Conservation (phyloP, 2,113 vertebrate genomes). For the Condylura cristata region DNA sequence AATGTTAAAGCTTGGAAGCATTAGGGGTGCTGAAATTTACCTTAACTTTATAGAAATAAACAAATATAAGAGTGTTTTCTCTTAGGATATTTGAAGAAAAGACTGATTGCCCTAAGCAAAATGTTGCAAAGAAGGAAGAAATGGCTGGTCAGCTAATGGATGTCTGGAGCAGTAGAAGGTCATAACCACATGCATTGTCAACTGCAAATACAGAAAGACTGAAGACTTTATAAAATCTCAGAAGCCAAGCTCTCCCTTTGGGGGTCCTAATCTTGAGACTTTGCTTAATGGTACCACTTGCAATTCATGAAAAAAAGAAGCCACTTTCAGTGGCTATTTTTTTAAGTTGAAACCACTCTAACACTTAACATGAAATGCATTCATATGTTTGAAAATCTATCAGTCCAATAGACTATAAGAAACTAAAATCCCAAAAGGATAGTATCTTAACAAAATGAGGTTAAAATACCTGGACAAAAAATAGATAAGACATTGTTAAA, state of each 20-base stretch:
- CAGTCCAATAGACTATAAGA: neutral
- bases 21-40: neutral
- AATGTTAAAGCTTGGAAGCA: neutral
- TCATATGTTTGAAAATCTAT: neutral
- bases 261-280: neutral
- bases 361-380: neutral
- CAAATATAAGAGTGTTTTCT: neutral
- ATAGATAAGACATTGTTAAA: no score
- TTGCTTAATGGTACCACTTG: no score
- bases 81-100: neutral
- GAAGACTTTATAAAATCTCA: neutral
- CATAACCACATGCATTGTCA: neutral
- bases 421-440: neutral
- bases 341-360: neutral
- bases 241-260: neutral
- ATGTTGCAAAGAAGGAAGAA: no score
- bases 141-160: no score
- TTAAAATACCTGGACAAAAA: no score
- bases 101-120: no score
- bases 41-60: neutral
- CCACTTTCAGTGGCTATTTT: neutral
- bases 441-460: no score
- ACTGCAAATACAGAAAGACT: neutral
- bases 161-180: neutral
- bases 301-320: neutral